Evolutionary conservation across 2,113 vertebrate genomes (phyloP), one percentile per base, ranked within the genome.

Genomic region (Toxotes jaculatrix): DNA sequence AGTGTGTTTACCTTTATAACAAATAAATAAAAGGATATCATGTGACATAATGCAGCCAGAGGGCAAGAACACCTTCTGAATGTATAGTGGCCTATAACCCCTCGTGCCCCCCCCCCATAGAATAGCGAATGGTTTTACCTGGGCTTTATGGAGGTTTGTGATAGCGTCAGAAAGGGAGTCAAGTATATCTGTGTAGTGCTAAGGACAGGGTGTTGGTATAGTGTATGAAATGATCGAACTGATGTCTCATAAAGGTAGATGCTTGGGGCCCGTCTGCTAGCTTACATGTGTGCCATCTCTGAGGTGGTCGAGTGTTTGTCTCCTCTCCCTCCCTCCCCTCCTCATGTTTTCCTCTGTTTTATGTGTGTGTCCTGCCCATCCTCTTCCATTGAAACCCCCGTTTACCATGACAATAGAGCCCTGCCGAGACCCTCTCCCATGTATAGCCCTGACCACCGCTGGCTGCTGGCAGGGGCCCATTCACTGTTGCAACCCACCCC

Each of bases 321-420:
- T 82, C 75, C 7, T 32, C 75, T 73, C 59, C 74, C 71, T 51
- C 77, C 74, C 56, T 42, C 74, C 59, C 69, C 79, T 74, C 31
- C 80, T 78, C 68, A 55, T 91, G 82, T 90, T 84, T 91, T 91
- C 81, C 87, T 92, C 83, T 86, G 83, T 94, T 93, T 88, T 91
- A 89, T 92, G 90, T 94, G 87, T 92, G 89, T 92, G 90, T 94
- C 92, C 93, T 94, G 90, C 87, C 93, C 91, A 89, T 92, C 93
- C 86, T 89, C 83, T 91, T 88, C 85, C 87, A 90, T 93, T 93
- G 92, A 94, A 80, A 71, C 76, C 73, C 40, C 55, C n/a, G 62
- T 88, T 95, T 95, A 94, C 66, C 94, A 95, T 95, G 64, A 95
- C 93, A 95, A 95, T 91, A 70, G 91, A 71, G 63, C 87, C 92